Conservation (phyloP, 2,797 vertebrate species). For the Limosa lapponica region DNA sequence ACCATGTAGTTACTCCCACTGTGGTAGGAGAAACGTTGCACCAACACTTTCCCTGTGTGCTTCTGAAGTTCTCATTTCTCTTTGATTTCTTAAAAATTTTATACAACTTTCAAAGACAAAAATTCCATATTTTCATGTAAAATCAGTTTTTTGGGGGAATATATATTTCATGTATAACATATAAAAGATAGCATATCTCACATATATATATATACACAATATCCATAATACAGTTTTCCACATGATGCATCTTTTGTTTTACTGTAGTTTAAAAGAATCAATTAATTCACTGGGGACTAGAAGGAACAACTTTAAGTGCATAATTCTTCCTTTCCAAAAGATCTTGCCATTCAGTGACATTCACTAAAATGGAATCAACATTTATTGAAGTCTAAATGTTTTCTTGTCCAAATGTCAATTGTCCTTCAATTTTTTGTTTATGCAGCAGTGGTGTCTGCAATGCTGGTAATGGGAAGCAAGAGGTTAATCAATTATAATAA, state of each 20-base stretch:
- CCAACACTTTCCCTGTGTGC: neutral
- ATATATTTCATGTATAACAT: neutral
- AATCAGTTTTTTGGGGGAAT: neutral
- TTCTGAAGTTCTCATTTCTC: neutral
- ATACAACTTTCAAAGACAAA: neutral
- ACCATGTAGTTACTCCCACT: fast-evolving
- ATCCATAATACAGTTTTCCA: neutral
- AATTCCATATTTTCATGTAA: neutral
- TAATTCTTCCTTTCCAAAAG: neutral
- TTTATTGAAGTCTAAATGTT: neutral
- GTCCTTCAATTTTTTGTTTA: neutral
- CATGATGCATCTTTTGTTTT: neutral
- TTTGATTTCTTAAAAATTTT: neutral
- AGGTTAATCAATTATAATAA: neutral
- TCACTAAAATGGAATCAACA: neutral
- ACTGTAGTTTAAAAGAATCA: neutral
- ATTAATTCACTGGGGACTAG: neutral
- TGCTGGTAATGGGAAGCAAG: neutral
- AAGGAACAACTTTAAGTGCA: neutral
- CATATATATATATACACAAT: too few relatives aligned
- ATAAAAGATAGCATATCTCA: neutral
- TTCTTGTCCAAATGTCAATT: neutral
- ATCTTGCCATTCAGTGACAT: neutral
- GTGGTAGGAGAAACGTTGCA: fast-evolving
- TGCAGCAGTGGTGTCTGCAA: neutral